A percentile compares a stretch with the other conserved stretches of the same genome.
These are phyloP conservation scores for Yponomeuta plumbellus DNA, from an alignment of 2,888 invertebrate species.

Conservation along the genomic window DNA sequence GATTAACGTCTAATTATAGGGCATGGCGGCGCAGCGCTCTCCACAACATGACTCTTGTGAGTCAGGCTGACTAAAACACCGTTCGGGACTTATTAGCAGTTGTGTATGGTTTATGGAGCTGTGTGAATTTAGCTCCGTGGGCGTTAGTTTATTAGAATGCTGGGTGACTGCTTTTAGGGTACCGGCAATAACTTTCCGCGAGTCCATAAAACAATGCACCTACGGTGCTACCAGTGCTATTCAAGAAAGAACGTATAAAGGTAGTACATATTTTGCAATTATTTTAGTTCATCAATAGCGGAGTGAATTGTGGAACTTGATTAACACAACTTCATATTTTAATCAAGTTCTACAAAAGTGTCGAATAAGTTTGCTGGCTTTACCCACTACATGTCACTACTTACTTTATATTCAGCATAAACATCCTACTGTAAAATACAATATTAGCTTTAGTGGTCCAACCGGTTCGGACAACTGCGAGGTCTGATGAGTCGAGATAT, in stretches of 20 bases:
- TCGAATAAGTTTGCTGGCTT: neutral
- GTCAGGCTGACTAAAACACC: slow-evolving; percentile 53
- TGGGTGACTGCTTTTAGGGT: slow-evolving; percentile 14
- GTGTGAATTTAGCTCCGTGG: slow-evolving; percentile 36
- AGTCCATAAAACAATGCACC: slow-evolving; percentile 16
- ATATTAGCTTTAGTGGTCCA: slow-evolving; percentile 21
- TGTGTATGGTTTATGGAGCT: slow-evolving; percentile 33
- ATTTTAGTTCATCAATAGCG: too few relatives aligned
- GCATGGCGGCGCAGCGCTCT: slow-evolving; percentile 39
- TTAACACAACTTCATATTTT: too few relatives aligned
- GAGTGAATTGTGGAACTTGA: too few relatives aligned
- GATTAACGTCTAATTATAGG: slow-evolving; percentile 74
- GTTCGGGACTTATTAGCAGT: slow-evolving; percentile 46
- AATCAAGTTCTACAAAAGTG: neutral
- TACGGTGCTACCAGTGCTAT: neutral
- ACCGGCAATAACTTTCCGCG: slow-evolving; percentile 14
- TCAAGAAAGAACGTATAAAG: neutral
- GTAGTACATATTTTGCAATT: too few relatives aligned
- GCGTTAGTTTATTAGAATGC: slow-evolving; percentile 26
- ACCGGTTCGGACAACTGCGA: slow-evolving; percentile 31
- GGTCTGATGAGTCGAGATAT: slow-evolving; percentile 28
- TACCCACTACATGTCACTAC: neutral
- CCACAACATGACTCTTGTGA: slow-evolving; percentile 60
- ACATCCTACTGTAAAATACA: slow-evolving; percentile 6
- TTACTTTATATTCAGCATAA: neutral